Base-by-base conservation (phyloP, 2,888 invertebrate genomes). In the Drosophila vallismaia region DNA sequence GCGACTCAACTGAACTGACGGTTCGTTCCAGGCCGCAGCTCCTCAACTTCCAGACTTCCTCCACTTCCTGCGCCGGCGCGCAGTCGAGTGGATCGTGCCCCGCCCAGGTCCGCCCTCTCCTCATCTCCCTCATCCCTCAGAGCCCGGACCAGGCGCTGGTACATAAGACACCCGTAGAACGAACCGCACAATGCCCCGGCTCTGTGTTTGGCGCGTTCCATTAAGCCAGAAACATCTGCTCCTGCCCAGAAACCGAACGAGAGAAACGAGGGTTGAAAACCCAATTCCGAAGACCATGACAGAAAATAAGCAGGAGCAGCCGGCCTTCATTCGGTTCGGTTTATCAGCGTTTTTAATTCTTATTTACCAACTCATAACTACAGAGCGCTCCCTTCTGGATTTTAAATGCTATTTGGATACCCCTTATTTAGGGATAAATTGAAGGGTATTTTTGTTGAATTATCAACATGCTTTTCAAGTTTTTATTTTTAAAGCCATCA, bases 171-270 rank as follows among this genome's bases (percentile, higher is more conserved):
- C 71, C 79, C 76, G 76, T 74, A 44, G 42, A 42, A 42, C 44
- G 24, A 19, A 24, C 44, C 19, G 44, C 44, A 70, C 53, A 45
- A 72, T 58, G 53, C 50, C 53, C 77, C 73, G 70, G 71, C 75
- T 71, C 54, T 71, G 50, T 52, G 84, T 80, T 89, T 89, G 89
- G 90, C 89, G 90, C 89, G 89, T 89, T 89, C 84, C 89, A 69
- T 85, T 89, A 76, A 58, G 73, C 67, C 78, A 76, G 36, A 36
- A 90, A 90, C 89, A 90, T 90, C 89, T 90, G 89, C 90, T 89
- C 84, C 89, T 89, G 75, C 67, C 55, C 60, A 3, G 3, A 29
- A 19, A 19, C 38, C 52, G 10, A 52, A 66, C 54, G 52, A 55
- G 14, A 49, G 55, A 57, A 57, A 51, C 33, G 77, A 74, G 88